Base-by-base conservation (phyloP, 2,888 invertebrate species). In the Tanypteryx hageni region DNA sequence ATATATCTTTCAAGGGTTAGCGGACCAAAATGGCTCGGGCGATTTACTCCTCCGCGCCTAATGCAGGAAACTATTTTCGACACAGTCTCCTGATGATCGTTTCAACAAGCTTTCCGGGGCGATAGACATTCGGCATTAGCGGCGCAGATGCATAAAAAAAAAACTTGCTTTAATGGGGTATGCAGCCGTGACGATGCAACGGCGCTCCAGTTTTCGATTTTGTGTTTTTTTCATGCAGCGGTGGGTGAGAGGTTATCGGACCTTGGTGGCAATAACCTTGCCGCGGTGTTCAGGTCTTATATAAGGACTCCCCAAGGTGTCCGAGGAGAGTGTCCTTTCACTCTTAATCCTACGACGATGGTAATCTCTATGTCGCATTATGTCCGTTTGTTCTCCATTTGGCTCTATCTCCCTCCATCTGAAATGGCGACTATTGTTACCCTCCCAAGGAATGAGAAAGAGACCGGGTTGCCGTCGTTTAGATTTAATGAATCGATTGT, bases 181-280 rank as follows among this genome's bases (percentile, higher is more conserved):
- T 44, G 44, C 44, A 44, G 44, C 44, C 44, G 44, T 44, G 1
- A 44, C 44, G 44, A 5, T 44, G 44, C 44, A 44, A 3, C 44
- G 44, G 44, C 44, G 44, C 44, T 44, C 3, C 44, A 44, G 3
- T 44, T 44, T 44, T 44, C 44, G 5, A 44, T 44, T 44, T 44
- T 44, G 1, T 44, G 1, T 44, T 5, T 44, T 44, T 44, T 44
- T 44, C 1, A 44, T 44, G 44, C 5, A 44, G 5, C 44, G 5
- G 44, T 44, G 44, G 5, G 44, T 44, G 44, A 44, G 44, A 44
- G 44, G 44, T 44, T 27, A 76, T 76, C 76, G 10, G 27, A 27
- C 76, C 76, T 76, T 76, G 76, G 76, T 76, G 76, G 22, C 76
- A 76, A 76, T 76, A 76, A 76, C 76, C 76, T 76, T 76, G 76